These are phyloP conservation scores for Dorcus parallelipipedus DNA, from an alignment of 2,888 invertebrate genomes.

Conservation along the genomic window DNA sequence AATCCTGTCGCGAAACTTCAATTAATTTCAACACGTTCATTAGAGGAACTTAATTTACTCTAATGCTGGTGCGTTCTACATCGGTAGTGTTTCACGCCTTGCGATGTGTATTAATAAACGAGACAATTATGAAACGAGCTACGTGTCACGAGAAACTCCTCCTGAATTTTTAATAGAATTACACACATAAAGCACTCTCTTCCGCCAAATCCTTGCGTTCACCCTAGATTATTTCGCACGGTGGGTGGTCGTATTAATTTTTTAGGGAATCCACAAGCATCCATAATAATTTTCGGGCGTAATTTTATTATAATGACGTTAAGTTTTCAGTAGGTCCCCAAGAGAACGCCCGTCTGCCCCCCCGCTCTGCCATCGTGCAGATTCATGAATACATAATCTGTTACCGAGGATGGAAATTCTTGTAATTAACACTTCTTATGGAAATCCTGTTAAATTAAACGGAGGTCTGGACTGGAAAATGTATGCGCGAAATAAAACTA, in stretches of 20 bases:
- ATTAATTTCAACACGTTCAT: too few species aligned
- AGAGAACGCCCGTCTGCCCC: background rate
- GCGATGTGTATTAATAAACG: too few species aligned
- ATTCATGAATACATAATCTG: conserved; percentile 37
- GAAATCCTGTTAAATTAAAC: conserved; percentile 40
- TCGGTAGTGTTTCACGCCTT: too few species aligned
- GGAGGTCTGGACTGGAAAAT: conserved; percentile 38
- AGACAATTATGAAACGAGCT: too few species aligned
- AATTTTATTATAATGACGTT: conserved; percentile 30
- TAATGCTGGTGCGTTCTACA: too few species aligned
- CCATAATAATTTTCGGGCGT: conserved; percentile 21
- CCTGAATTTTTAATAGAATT: too few species aligned
- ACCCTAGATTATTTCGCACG: background rate
- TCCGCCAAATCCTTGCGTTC: background rate
- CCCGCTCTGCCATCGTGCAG: conserved; percentile 15
- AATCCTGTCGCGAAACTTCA: too few species aligned
- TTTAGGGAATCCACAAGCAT: background rate
- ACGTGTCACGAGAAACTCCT: too few species aligned
- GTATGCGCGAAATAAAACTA: conserved; percentile 41
- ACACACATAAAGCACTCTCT: background rate
- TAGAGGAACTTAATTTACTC: too few species aligned
- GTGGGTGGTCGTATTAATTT: background rate
- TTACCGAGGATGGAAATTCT: conserved; percentile 32
- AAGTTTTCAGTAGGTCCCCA: conserved; percentile 24
- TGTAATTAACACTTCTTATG: conserved; percentile 37